Conservation (phyloP, 2,113 vertebrate species). For the Sylvilagus bachmani region DNA sequence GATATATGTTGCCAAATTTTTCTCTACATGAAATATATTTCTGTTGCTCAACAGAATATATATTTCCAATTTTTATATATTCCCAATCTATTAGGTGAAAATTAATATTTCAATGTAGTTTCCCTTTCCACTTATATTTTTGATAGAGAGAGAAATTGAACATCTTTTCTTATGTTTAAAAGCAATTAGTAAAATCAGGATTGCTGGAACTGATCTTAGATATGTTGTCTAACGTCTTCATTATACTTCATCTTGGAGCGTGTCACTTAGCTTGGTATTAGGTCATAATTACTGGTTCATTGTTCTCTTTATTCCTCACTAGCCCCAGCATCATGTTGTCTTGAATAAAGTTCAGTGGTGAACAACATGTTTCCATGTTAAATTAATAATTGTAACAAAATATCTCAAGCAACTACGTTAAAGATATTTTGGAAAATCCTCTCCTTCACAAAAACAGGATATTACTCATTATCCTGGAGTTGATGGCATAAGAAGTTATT, state of each 20-base stretch:
- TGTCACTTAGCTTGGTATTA: background rate
- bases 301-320: background rate
- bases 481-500: background rate
- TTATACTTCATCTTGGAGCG: too few species aligned
- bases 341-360: background rate
- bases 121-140: slow-evolving; percentile 7
- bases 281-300: background rate
- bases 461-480: background rate
- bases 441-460: background rate
- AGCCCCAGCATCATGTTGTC: background rate
- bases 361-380: background rate
- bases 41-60: background rate
- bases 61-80: slow-evolving; percentile 8
- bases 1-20: background rate
- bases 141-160: background rate
- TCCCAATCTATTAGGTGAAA: background rate
- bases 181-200: background rate
- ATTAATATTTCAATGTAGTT: background rate
- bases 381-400: background rate
- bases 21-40: background rate
- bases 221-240: background rate
- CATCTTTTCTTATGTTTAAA: background rate
- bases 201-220: background rate
- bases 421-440: background rate
- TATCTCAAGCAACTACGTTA: background rate